phyloP scores from a whole-genome alignment of 2,113 vertebrate species.

The Phocoena phocoena region DNA sequence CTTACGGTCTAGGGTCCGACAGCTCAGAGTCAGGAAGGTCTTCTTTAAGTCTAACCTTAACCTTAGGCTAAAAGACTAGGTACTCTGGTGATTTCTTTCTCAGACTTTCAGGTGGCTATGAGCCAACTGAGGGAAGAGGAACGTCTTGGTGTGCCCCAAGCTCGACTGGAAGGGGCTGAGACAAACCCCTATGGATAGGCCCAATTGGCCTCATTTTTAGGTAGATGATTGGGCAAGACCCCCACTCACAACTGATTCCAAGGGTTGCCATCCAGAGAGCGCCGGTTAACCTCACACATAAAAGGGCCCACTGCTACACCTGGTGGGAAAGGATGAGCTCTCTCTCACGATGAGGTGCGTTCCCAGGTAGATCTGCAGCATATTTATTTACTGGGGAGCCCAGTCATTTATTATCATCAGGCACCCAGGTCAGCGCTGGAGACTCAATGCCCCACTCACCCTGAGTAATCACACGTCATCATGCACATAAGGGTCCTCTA shows the following conservation, averaged over 20 bases:
- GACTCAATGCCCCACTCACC: background rate
- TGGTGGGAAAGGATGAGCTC: background rate
- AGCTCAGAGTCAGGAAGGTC: background rate
- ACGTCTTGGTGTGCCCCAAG: background rate
- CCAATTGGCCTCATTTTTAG: background rate
- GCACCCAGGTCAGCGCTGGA: background rate
- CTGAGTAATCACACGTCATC: background rate
- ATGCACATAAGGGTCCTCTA: background rate
- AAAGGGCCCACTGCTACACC: background rate
- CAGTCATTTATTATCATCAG: background rate
- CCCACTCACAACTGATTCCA: background rate
- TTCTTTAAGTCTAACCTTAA: background rate
- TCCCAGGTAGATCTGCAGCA: background rate
- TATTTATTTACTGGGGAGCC: background rate
- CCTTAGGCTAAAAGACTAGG: background rate
- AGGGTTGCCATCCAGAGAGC: background rate
- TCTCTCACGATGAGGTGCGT: background rate
- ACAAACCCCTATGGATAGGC: background rate
- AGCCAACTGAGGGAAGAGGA: background rate
- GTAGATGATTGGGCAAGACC: background rate
- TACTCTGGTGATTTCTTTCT: background rate
- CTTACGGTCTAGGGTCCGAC: background rate
- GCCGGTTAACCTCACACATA: fast-evolving
- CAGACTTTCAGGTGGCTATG: background rate
- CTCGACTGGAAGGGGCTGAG: background rate